Conservation (phyloP, 2,113 vertebrate genomes). For the Progne subis region DNA sequence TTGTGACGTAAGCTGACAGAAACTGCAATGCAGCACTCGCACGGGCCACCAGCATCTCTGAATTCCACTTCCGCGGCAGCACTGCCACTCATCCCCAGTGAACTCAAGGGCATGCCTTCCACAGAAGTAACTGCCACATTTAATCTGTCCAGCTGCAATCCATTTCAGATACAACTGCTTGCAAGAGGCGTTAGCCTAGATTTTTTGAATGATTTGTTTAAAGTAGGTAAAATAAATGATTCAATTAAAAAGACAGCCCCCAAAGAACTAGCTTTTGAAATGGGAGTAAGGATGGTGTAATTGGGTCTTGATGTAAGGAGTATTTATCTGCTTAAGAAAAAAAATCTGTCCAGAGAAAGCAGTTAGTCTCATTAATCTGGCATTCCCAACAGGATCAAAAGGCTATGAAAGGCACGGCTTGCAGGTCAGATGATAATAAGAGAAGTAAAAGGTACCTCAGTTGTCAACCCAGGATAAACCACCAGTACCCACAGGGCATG, state of each 20-base stretch:
- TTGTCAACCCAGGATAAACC: background rate
- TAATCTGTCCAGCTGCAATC: conserved; percentile 16
- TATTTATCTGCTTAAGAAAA: background rate
- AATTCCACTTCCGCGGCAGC: background rate
- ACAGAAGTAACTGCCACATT: background rate
- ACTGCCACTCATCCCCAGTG: background rate
- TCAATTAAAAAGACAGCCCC: conserved; percentile 20
- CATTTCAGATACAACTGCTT: background rate
- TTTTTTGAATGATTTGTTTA: conserved; percentile 7
- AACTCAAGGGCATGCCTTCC: conserved; percentile 46
- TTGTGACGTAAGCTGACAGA: conserved; percentile 4
- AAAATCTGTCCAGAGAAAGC: background rate
- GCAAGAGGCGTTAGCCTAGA: background rate
- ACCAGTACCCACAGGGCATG: background rate
- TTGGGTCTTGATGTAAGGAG: conserved; percentile 16
- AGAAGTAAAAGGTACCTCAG: background rate
- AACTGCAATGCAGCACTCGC: conserved; percentile 66
- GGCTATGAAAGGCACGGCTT: background rate
- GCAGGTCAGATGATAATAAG: background rate
- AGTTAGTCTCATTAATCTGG: background rate
- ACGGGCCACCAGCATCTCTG: background rate
- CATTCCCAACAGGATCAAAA: conserved; percentile 2
- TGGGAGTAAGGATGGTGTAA: background rate
- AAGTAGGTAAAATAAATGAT: conserved; percentile 48
- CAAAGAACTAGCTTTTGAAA: conserved; percentile 3